Percentiles rank a stretch among this genome's conserved stretches.
These are phyloP conservation scores for Dynastes tityus DNA, from an alignment of 2,888 invertebrate species.

Conservation along the genomic window DNA sequence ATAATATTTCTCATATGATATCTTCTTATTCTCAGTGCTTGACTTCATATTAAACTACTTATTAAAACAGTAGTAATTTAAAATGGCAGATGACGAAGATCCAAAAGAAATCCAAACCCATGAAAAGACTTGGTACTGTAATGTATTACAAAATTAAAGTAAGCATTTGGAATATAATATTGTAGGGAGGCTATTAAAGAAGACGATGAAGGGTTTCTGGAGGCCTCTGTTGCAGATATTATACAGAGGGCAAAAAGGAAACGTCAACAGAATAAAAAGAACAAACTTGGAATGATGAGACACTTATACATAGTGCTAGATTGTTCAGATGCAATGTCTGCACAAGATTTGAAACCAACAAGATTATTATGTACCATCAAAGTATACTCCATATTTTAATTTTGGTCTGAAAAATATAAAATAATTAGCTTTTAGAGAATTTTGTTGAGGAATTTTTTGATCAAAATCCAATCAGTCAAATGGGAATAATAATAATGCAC, in stretches of 20 bases:
- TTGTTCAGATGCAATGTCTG: constrained; percentile 94
- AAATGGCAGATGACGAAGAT: constrained; percentile 87
- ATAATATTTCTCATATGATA: too few species aligned
- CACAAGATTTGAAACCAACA: constrained; percentile 96
- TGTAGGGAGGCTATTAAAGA: constrained; percentile 95
- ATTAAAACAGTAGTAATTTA: not conserved
- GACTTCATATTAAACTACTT: not conserved
- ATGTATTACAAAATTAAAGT: constrained; percentile 52
- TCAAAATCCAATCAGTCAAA: constrained; percentile 98
- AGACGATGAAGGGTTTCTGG: constrained; percentile 94
- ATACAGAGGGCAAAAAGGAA: constrained; percentile 92
- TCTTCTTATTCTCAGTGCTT: too few species aligned
- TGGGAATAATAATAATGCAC: constrained; percentile 92
- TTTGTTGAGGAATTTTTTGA: constrained; percentile 98
- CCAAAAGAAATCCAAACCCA: constrained; percentile 91
- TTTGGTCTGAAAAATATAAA: constrained; percentile 16
- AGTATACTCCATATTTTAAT: constrained; percentile 71
- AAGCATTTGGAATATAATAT: not conserved
- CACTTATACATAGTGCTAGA: constrained; percentile 94
- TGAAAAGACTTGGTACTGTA: constrained; percentile 90
- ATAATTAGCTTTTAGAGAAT: constrained; percentile 84
- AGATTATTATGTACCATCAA: constrained; percentile 90
- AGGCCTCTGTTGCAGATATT: constrained; percentile 91
- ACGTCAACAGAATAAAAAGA: constrained; percentile 80
- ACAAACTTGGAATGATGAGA: constrained; percentile 99